Percentiles rank a stretch among this genome's conserved stretches.
These are phyloP conservation scores for Rhagonycha fulva DNA, from an alignment of 2,888 invertebrate genomes.

Conservation along the genomic window DNA sequence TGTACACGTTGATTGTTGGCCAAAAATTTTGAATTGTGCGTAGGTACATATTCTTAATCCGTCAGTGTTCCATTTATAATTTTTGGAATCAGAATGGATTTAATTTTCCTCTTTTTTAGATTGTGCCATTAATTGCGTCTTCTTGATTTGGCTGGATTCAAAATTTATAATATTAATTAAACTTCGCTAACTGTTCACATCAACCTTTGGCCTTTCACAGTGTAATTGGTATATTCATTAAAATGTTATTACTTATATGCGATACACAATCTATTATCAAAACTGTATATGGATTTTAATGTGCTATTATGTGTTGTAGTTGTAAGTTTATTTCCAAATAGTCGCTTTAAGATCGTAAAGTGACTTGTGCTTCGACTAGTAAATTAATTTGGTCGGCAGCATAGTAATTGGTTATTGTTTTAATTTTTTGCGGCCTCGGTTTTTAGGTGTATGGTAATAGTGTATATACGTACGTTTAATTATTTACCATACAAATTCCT, in stretches of 20 bases:
- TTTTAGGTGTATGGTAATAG: slow-evolving; percentile 11
- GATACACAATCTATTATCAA: slow-evolving; percentile 11
- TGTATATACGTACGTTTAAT: slow-evolving; percentile 12
- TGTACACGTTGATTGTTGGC: slow-evolving; percentile 13
- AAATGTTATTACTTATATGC: slow-evolving; percentile 11
- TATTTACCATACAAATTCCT: slow-evolving; percentile 23
- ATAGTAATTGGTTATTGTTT: slow-evolving; percentile 22
- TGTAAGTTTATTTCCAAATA: slow-evolving; percentile 9
- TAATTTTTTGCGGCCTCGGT: slow-evolving; percentile 12
- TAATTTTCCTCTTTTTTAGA: background rate
- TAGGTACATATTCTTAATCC: background rate
- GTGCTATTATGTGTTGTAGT: slow-evolving; percentile 8
- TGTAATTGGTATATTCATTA: slow-evolving; percentile 7
- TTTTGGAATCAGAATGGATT: background rate
- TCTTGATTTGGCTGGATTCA: background rate
- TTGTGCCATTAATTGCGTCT: background rate
- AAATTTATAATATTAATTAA: background rate
- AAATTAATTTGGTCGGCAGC: slow-evolving; percentile 12
- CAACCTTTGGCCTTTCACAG: background rate
- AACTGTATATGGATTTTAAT: slow-evolving; percentile 11
- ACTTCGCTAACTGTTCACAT: background rate
- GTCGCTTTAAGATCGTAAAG: slow-evolving; percentile 10
- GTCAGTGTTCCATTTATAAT: background rate
- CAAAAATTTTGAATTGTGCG: background rate
- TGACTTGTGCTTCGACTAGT: slow-evolving; percentile 7